phyloP scores from a whole-genome alignment of 1,140 invertebrate species.

The Hestina assimilis region DNA sequence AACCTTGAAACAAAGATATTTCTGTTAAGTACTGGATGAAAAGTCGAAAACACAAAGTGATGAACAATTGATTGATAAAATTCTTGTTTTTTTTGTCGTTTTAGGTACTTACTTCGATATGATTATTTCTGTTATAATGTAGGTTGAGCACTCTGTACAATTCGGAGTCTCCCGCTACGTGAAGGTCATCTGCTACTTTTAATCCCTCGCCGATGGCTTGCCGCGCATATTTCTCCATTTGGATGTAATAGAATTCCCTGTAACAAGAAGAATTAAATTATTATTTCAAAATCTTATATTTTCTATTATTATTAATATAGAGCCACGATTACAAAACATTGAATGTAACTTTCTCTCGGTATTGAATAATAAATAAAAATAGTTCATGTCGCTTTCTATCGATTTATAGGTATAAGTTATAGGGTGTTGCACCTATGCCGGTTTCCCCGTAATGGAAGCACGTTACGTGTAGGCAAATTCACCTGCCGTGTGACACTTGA shows the following conservation, averaged over 20 bases:
- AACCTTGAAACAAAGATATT: slow-evolving; percentile 83
- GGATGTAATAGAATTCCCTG: slow-evolving; percentile 99
- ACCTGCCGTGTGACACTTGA: slow-evolving; percentile 62
- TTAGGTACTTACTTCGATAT: slow-evolving; percentile 93
- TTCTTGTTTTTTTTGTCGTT: too few relatives aligned
- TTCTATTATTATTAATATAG: background rate
- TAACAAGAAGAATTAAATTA: slow-evolving; percentile 54
- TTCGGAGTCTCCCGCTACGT: slow-evolving; percentile 96
- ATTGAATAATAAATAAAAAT: background rate
- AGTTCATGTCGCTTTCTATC: background rate
- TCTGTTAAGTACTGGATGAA: slow-evolving; percentile 10
- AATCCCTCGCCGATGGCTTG: slow-evolving; percentile 98
- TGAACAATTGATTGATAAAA: background rate
- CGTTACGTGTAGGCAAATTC: slow-evolving; percentile 34
- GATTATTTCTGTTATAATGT: slow-evolving; percentile 99
- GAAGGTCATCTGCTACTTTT: slow-evolving; percentile 94
- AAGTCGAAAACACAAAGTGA: too few relatives aligned
- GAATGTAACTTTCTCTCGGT: too few relatives aligned
- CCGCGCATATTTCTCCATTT: slow-evolving; percentile 99
- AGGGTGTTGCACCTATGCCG: slow-evolving; percentile 12
- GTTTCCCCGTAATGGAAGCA: slow-evolving; percentile 11
- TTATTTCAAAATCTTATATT: background rate
- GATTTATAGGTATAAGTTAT: background rate
- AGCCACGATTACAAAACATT: background rate
- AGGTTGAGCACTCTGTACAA: slow-evolving; percentile 98